These are phyloP conservation scores for Malurus cyaneus DNA, from an alignment of 2,113 vertebrate species.

Conservation along the genomic window DNA sequence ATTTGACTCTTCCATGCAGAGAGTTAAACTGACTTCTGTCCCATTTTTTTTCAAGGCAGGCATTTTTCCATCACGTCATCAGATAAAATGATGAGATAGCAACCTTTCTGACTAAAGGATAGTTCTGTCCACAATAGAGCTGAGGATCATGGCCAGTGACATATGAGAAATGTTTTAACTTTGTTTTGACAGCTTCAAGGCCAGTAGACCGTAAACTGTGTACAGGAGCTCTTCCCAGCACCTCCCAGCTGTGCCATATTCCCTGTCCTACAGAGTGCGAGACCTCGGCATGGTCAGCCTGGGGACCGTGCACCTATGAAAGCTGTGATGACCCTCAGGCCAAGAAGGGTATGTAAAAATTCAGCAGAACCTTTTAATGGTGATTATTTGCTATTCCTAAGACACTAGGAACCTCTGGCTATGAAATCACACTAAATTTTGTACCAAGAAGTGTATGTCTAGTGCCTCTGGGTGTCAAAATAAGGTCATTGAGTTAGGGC, in stretches of 20 bases:
- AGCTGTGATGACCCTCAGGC: conserved; percentile 89
- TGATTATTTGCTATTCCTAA: not conserved
- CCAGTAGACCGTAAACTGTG: conserved; percentile 87
- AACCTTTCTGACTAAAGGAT: not conserved
- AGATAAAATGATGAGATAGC: not conserved
- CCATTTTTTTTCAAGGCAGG: not conserved
- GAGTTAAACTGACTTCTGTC: not conserved
- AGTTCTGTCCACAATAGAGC: not conserved
- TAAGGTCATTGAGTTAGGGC: not conserved
- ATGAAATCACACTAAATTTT: not conserved
- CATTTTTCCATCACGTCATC: not conserved
- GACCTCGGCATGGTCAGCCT: conserved; percentile 91
- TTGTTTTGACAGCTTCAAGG: conserved; percentile 81
- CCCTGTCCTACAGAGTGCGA: conserved; percentile 91
- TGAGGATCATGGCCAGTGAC: not conserved
- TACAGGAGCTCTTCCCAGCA: conserved; percentile 79
- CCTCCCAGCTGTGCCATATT: conserved; percentile 91
- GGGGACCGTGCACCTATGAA: conserved; percentile 97
- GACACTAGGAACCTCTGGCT: not conserved
- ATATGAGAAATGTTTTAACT: not conserved
- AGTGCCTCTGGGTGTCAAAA: not conserved
- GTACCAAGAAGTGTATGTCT: not conserved
- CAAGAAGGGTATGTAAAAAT: conserved; percentile 86
- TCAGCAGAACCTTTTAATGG: not conserved
- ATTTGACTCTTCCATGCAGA: not conserved